These are phyloP conservation scores for Labeo calbasu DNA, from an alignment of 2,797 vertebrate genomes.

Conservation along the genomic window DNA sequence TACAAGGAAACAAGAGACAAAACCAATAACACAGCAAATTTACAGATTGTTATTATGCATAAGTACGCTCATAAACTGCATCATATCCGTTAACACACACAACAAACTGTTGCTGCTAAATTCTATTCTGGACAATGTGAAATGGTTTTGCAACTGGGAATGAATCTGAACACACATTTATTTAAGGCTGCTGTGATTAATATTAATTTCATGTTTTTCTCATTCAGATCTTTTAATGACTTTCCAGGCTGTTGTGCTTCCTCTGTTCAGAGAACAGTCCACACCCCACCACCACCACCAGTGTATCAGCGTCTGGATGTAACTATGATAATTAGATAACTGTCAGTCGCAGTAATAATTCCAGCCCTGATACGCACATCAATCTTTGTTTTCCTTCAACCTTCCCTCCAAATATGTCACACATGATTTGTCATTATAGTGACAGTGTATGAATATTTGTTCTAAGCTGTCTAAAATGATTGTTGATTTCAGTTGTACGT, in stretches of 20 bases:
- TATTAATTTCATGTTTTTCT: slow-evolving; percentile 3
- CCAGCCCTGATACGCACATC: slow-evolving; percentile 32
- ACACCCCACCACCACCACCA: neutral
- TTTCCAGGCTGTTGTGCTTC: slow-evolving; percentile 6
- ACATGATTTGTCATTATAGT: slow-evolving; percentile 36
- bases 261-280: slow-evolving; percentile 1
- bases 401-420: slow-evolving; percentile 37
- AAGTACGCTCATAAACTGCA: neutral
- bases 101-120: slow-evolving; percentile 4
- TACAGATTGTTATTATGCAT: neutral
- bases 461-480: slow-evolving; percentile 41
- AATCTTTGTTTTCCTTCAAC: slow-evolving; percentile 44
- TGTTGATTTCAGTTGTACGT: slow-evolving; percentile 13
- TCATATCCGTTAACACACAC: neutral
- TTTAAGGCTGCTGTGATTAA: slow-evolving; percentile 18
- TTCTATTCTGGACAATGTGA: neutral
- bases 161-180: slow-evolving; percentile 28
- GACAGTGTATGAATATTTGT: slow-evolving; percentile 34
- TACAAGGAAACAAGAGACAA: neutral
- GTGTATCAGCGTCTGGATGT: slow-evolving; percentile 1
- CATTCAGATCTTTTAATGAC: slow-evolving; percentile 32
- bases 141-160: slow-evolving; percentile 2
- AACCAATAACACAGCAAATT: neutral
- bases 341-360: slow-evolving; percentile 35
- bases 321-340: slow-evolving; percentile 47